Evolutionary conservation across 2,797 vertebrate species (phyloP).

Genomic region (Gadopsis marmoratus): DNA sequence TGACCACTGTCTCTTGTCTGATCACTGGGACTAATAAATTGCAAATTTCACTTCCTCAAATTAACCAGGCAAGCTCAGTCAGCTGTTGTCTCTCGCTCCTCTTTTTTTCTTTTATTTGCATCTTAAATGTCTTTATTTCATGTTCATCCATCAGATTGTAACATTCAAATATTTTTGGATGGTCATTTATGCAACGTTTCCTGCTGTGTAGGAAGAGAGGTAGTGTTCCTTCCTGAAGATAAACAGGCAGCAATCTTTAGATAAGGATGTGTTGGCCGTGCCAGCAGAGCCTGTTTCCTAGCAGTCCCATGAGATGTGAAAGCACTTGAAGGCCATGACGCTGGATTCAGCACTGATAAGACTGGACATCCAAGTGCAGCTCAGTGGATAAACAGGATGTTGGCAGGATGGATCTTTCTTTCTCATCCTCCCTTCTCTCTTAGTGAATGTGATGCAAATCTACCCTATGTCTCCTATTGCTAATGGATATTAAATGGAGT

Average conservation of each 20-base stretch:
- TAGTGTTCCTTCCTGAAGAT: slow-evolving; percentile 67
- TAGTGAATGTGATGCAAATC: not conserved
- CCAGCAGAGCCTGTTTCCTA: slow-evolving; percentile 28
- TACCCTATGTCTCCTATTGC: not conserved
- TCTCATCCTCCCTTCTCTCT: not conserved
- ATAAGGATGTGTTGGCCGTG: slow-evolving; percentile 60
- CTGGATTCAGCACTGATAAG: slow-evolving; percentile 62
- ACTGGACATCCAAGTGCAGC: slow-evolving; percentile 27
- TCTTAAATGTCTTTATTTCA: not conserved
- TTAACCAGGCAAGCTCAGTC: slow-evolving; percentile 1
- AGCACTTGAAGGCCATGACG: slow-evolving; percentile 38
- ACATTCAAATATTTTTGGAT: slow-evolving; percentile 6
- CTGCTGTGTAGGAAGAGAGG: slow-evolving; percentile 48
- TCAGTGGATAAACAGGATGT: slow-evolving; percentile 49
- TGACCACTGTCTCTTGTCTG: slow-evolving; percentile 48
- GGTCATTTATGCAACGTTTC: slow-evolving; percentile 33
- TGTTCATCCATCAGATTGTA: slow-evolving; percentile 6
- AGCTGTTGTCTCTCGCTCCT: not conserved
- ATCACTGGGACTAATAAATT: slow-evolving; percentile 47
- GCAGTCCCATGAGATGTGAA: slow-evolving; percentile 43
- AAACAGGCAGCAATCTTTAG: slow-evolving; percentile 63
- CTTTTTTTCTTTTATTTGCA: not conserved
- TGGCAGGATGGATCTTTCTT: slow-evolving; percentile 38
- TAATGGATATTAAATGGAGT: slow-evolving; percentile 16
- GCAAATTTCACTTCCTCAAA: slow-evolving; percentile 54